Conservation (phyloP, 2,113 vertebrate genomes). For the Prionailurus bengalensis region DNA sequence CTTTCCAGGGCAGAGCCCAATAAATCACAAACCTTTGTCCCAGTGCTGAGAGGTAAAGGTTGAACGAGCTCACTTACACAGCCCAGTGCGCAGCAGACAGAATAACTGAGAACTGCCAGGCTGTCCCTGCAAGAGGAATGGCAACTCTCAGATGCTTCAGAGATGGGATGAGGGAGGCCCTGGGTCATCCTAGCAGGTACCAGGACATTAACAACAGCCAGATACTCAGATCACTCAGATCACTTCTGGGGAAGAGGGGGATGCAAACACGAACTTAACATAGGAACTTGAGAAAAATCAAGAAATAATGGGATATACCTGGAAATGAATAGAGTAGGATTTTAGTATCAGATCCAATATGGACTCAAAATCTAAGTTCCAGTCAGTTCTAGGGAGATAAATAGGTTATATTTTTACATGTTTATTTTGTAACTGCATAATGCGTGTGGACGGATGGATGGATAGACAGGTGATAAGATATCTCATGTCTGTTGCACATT, state of each 20-base stretch:
- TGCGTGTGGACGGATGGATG: neutral
- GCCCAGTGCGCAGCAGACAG: neutral
- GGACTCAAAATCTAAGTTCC: slow-evolving; percentile 16
- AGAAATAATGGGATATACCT: neutral
- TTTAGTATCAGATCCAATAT: neutral
- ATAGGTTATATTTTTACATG: neutral
- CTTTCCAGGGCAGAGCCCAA: neutral
- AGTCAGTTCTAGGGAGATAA: slow-evolving; percentile 22
- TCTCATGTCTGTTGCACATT: neutral
- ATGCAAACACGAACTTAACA: neutral
- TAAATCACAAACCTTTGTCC: neutral
- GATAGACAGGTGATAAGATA: neutral
- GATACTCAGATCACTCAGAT: neutral
- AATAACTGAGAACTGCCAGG: neutral
- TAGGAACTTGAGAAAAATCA: slow-evolving; percentile 36
- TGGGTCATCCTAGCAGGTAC: neutral
- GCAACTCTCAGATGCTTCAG: neutral
- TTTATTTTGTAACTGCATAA: neutral
- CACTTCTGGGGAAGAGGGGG: neutral
- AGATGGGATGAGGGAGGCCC: neutral
- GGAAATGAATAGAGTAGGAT: neutral
- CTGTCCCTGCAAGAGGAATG: neutral
- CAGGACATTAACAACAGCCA: neutral
- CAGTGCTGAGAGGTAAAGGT: neutral
- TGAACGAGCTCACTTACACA: neutral